phyloP scores from a whole-genome alignment of 2,888 invertebrate species.

The Cetonia aurata region DNA sequence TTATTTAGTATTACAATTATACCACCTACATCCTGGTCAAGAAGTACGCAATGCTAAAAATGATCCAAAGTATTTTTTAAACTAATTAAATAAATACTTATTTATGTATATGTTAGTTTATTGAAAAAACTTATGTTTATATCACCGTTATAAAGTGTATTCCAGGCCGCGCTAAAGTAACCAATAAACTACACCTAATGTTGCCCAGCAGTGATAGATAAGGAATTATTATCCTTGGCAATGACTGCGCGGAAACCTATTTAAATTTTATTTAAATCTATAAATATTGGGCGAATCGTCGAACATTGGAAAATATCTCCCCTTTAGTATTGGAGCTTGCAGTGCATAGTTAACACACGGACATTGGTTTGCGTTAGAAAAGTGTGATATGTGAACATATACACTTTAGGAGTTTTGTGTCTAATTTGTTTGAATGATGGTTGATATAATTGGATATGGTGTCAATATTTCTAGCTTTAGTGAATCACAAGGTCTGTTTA shows the following conservation, averaged over 20 bases:
- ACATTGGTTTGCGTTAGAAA: slow-evolving; percentile 7
- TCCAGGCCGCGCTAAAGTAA: slow-evolving; percentile 17
- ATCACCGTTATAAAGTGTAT: slow-evolving; percentile 16
- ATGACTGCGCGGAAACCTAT: slow-evolving; percentile 37
- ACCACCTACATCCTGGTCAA: no score
- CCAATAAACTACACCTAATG: slow-evolving; percentile 28
- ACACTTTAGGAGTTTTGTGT: slow-evolving; percentile 15
- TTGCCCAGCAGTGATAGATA: slow-evolving; percentile 34
- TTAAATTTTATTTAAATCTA: slow-evolving; percentile 37
- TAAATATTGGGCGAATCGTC: slow-evolving; percentile 34
- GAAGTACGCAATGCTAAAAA: no score
- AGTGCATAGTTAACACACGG: slow-evolving; percentile 28
- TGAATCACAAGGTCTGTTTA: slow-evolving; percentile 42
- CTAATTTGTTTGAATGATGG: slow-evolving; percentile 28
- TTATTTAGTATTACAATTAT: no score
- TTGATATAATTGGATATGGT: slow-evolving; percentile 41
- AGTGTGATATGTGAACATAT: slow-evolving; percentile 7
- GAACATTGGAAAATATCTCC: slow-evolving; percentile 36
- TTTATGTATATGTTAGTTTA: background rate
- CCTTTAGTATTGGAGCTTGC: slow-evolving; percentile 29
- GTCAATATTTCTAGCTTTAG: slow-evolving; percentile 41
- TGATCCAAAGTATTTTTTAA: background rate
- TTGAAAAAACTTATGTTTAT: slow-evolving; percentile 13
- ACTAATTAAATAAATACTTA: slow-evolving; percentile 11
- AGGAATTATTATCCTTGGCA: slow-evolving; percentile 44